Percentiles rank a stretch among this genome's conserved stretches.
Evolutionary conservation across 2,113 vertebrate genomes (phyloP).

Genomic region (Zosterops borbonicus): DNA sequence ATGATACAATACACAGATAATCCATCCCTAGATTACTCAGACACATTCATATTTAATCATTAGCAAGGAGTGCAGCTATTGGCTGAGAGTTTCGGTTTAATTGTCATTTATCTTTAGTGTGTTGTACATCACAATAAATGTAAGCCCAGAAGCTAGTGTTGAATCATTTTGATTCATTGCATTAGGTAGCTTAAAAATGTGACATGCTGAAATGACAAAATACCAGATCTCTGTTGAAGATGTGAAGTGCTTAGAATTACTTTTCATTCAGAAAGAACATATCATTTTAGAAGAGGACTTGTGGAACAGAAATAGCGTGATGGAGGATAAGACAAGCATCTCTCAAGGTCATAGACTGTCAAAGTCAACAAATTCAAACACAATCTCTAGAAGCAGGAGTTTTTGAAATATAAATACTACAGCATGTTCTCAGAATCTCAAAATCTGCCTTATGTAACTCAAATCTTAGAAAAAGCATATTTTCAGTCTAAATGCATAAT

Average conservation of each 20-base stretch:
- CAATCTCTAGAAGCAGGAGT: not conserved
- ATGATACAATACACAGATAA: not conserved
- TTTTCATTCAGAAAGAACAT: constrained; percentile 37
- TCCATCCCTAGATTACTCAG: not conserved
- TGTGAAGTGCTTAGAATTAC: constrained; percentile 17
- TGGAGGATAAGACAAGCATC: constrained; percentile 17
- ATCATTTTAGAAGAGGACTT: not conserved
- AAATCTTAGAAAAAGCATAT: not conserved
- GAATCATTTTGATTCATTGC: constrained; percentile 32
- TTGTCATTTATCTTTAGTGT: not conserved
- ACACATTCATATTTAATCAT: constrained; percentile 1
- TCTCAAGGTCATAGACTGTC: constrained; percentile 24
- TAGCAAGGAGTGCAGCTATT: not conserved
- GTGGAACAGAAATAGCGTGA: constrained; percentile 28
- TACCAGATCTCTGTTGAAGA: constrained; percentile 8
- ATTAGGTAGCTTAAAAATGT: not conserved
- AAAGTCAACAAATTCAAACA: constrained; percentile 11
- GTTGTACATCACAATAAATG: constrained; percentile 11
- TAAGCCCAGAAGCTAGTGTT: not conserved
- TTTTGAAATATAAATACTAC: not conserved
- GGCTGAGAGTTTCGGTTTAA: not conserved
- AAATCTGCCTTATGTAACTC: not conserved
- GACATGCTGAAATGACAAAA: constrained; percentile 41
- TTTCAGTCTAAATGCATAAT: not conserved
- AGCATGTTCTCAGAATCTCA: not conserved